Base-by-base conservation (phyloP, 2,113 vertebrate species). In the Tragelaphus buxtoni region DNA sequence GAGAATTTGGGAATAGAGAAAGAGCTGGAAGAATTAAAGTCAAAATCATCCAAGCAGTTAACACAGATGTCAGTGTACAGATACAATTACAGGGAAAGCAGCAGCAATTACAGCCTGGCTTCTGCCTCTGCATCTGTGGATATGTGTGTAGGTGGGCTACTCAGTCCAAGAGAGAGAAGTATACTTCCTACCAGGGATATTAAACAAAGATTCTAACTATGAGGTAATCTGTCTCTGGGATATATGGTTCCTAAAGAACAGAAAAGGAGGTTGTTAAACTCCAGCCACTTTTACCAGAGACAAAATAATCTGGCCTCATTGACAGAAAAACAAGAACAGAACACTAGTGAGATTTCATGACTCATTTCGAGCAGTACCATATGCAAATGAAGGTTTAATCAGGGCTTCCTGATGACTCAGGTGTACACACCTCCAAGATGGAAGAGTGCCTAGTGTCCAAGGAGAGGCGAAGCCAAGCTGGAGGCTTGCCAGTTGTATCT, bases 261-360 rank as follows among this genome's bases (percentile, higher is more conserved):
- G 32, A 60, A 96, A 96, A 90, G 26, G 35, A 32, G 87, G 58
- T 45, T 83, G 45, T 83, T 35, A 92, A 91, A 86, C 61, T 56
- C 51, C 28, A 91, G 22, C 18, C 16, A 74, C 22, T 94, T 95
- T 91, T 89, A 69, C 51, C 35, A 95, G 69, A 56, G 56, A 88
- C 55, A 85, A 97, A 95, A 63, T 93, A 80, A 96, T 51, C 90
- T 94, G 91, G n/a, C 16, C 53, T 55, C 16, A 47, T 22, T 22
- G 45, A 61, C 79, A 91, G 42, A 82, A 91, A 87, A 96, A 93
- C 11, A 91, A 88, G 77, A 63, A 69, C 18, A 93, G 72, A 86
- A 95, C 12, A 45, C 4, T 45, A 24, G 18, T 84, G 53, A 82
- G 53, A 35, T 81, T 86, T 69, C 49, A 35, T 56, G 35, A 94